Evolutionary conservation across 2,113 vertebrate species (phyloP), one percentile per base, ranked within the genome.

Genomic region (Dicaeum eximium): DNA sequence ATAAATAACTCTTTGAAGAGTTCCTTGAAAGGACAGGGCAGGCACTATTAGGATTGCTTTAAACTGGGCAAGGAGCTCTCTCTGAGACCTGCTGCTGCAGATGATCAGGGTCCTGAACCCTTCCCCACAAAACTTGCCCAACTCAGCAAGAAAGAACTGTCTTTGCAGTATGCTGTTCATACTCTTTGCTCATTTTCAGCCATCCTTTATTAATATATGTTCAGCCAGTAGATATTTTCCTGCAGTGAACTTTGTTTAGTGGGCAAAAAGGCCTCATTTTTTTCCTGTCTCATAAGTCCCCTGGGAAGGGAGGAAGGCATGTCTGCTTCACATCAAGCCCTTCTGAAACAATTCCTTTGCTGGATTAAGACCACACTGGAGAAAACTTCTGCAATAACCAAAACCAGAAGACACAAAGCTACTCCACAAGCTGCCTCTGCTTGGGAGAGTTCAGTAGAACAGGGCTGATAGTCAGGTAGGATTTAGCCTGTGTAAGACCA

Each of bases 271-370:
- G 30, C 60, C 50, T 92, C 23, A 38, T 92, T 84, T 94, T 91
- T 85, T 24, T 30, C 64, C 23, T 31, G 67, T 70, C 78, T 92
- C 24, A 2, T 24, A 82, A 57, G 24, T 90, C 83, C 73, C 47
- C 13, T 69, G 94, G 72, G 92, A 88, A 86, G 56, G 66, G 64
- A 90, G 82, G 56, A 86, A 92, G 53, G n/a, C 44, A 40, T 42
- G 82, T 88, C 90, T 96, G 94, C 73, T 95, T 94, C 92, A 64
- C 71, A 95, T 92, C 95, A 96, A 48, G 78, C 73, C 77, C 47
- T 91, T 90, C 72, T 88, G 44, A 84, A 86, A 86, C 80, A 91
- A 82, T 91, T 89, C 89, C n/a, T 80, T 82, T 78, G 47, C 50
- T 1, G 18, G 31, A 51, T 30, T 2, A 25, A 88, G 95, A 93